Conservation (phyloP, 2,113 vertebrate genomes). For the Chaenogobius annularis region DNA sequence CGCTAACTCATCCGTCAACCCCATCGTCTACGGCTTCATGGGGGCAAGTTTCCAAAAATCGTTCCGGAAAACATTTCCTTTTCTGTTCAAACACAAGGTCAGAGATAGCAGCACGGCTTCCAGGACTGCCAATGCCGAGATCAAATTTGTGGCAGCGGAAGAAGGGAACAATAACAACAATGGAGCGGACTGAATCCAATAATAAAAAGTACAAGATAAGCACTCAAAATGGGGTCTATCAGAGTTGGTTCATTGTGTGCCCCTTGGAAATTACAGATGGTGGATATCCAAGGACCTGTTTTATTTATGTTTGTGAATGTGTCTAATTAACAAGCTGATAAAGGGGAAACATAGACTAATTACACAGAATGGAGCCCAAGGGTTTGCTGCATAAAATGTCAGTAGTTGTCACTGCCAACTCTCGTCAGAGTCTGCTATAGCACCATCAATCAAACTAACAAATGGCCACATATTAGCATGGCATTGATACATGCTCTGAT, state of each 20-base stretch:
- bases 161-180: constrained; percentile 72
- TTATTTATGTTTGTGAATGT: constrained; percentile 21
- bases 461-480: neutral
- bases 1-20: constrained; percentile 83
- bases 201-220: neutral
- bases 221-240: neutral
- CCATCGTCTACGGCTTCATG: constrained; percentile 82
- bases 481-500: neutral
- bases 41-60: constrained; percentile 84
- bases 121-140: constrained; percentile 82
- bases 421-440: neutral
- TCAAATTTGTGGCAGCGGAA: constrained; percentile 82
- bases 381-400: constrained; percentile 14
- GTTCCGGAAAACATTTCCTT: constrained; percentile 83
- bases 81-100: constrained; percentile 81
- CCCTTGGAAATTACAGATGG: neutral
- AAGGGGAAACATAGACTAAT: constrained; percentile 16
- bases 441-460: neutral
- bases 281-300: constrained; percentile 11
- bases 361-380: constrained; percentile 8
- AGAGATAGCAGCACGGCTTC: constrained; percentile 79
- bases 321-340: constrained; percentile 16
- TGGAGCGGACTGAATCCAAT: constrained; percentile 50
- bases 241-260: neutral
- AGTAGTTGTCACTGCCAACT: constrained; percentile 24